A percentile compares a stretch with the other conserved stretches of the same genome.
Conservation (phyloP, 1,140 invertebrate genomes). For the Drosophila subpulchrella region DNA sequence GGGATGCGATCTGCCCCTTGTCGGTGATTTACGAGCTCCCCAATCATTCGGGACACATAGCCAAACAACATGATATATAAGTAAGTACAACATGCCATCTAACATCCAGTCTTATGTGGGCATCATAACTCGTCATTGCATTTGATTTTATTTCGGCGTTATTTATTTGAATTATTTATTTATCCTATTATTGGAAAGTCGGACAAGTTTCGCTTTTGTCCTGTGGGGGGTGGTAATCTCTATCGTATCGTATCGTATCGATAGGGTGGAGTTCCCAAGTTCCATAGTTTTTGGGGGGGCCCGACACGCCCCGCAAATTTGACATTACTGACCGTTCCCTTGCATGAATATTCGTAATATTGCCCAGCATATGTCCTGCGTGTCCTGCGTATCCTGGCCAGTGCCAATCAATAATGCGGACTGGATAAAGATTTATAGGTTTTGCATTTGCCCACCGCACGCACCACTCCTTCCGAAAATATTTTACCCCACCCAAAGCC, state of each 20-base stretch:
- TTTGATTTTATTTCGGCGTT: conserved; percentile 81
- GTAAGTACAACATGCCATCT: background rate
- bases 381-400: conserved; percentile 25
- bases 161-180: conserved; percentile 83
- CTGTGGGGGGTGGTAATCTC: conserved; percentile 24
- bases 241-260: background rate
- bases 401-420: conserved; percentile 81
- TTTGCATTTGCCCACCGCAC: conserved; percentile 59
- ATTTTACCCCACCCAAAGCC: background rate
- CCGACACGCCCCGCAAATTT: conserved; percentile 40
- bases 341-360: conserved; percentile 62
- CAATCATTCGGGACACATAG: conserved; percentile 70
- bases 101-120: background rate
- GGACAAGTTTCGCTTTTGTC: conserved; percentile 23
- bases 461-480: conserved; percentile 20
- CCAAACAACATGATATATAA: conserved; percentile 34
- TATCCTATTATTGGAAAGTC: conserved; percentile 66
- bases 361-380: conserved; percentile 71
- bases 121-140: conserved; percentile 81
- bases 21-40: conserved; percentile 77
- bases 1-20: conserved; percentile 55
- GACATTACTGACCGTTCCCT: conserved; percentile 29
- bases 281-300: too few species aligned
- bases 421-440: conserved; percentile 84
- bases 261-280: conserved; percentile 9